These are phyloP conservation scores for Chrysocyon brachyurus DNA, from an alignment of 2,797 vertebrate species.

Conservation along the genomic window DNA sequence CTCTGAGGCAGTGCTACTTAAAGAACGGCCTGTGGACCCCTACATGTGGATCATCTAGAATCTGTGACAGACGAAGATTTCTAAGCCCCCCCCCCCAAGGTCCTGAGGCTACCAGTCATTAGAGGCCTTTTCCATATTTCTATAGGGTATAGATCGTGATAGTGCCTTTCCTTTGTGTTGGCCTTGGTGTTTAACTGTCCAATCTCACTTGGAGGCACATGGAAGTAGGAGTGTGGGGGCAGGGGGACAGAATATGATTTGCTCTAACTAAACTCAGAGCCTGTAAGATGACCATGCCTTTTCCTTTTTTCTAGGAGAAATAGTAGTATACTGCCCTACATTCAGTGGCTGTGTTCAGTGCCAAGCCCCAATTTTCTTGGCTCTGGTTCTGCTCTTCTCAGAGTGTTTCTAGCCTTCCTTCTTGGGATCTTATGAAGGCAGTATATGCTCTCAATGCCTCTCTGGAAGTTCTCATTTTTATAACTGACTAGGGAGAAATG, in stretches of 20 bases:
- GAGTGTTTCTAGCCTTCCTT: not conserved
- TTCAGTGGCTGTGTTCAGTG: not conserved
- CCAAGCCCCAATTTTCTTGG: not conserved
- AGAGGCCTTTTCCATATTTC: not conserved
- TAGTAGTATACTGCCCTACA: not conserved
- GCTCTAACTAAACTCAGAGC: not conserved
- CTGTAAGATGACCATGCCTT: not conserved
- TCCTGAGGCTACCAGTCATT: not conserved
- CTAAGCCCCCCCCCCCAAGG: not conserved
- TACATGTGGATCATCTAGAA: not conserved
- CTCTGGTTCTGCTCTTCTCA: not conserved
- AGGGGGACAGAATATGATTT: not conserved
- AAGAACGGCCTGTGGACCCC: not conserved
- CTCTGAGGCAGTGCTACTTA: slow-evolving; percentile 7
- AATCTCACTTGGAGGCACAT: not conserved
- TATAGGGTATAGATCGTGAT: not conserved
- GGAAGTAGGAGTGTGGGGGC: not conserved
- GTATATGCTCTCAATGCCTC: not conserved
- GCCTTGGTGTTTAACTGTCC: not conserved
- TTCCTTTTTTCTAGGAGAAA: not conserved
- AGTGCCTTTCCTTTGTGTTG: not conserved
- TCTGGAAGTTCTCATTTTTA: slow-evolving; percentile 51
- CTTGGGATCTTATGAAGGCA: not conserved
- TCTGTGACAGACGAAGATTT: not conserved
- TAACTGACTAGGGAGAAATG: slow-evolving; percentile 1